phyloP scores from a whole-genome alignment of 2,888 invertebrate genomes.

The Dinocampus coccinellae region DNA sequence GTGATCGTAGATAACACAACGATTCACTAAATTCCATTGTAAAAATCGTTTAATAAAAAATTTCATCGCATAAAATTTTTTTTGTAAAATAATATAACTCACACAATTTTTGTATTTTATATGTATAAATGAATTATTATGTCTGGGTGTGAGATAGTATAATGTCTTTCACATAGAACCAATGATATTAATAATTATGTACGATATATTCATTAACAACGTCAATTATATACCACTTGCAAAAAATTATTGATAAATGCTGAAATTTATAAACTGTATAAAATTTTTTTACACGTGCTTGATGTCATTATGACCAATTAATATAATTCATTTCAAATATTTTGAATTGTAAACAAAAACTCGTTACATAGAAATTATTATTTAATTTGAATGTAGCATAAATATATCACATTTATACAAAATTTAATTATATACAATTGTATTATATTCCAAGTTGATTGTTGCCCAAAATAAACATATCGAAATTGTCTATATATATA shows the following conservation, averaged over 20 bases:
- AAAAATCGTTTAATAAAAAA: slow-evolving; percentile 23
- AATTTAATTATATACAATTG: background rate
- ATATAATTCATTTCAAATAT: background rate
- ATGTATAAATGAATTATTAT: background rate
- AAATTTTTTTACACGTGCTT: background rate
- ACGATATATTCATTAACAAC: background rate
- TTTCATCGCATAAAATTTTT: background rate
- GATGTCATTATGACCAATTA: background rate
- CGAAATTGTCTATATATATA: background rate
- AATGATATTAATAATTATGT: background rate
- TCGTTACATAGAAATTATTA: background rate
- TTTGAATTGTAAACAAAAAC: background rate
- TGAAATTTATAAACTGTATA: background rate
- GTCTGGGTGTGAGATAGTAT: background rate
- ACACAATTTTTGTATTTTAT: background rate
- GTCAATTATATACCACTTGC: background rate
- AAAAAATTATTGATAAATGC: background rate
- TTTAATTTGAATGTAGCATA: background rate
- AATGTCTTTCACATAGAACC: background rate
- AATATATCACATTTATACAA: background rate
- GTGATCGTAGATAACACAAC: slow-evolving; percentile 66
- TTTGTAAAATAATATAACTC: background rate
- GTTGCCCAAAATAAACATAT: slow-evolving; percentile 4
- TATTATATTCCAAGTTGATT: slow-evolving; percentile 17
- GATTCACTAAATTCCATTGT: slow-evolving; percentile 43